phyloP scores from a whole-genome alignment of 2,888 invertebrate species.

The Cepaea hortensis region DNA sequence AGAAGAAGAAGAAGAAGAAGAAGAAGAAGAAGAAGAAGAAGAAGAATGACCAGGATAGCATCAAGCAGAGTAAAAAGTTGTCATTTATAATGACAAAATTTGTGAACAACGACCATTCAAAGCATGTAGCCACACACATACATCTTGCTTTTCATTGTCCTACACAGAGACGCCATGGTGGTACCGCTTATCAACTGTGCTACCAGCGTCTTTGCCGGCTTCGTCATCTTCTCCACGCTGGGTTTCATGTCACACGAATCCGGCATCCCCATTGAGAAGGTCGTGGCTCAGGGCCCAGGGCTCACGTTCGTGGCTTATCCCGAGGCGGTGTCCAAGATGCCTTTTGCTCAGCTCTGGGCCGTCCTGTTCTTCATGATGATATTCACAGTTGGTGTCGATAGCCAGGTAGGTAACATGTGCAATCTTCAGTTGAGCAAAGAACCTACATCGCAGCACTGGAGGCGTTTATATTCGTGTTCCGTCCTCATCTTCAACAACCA shows the following conservation, averaged over 20 bases:
- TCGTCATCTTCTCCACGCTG: constrained; percentile 73
- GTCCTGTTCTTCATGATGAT: constrained; percentile 75
- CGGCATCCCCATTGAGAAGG: constrained; percentile 68
- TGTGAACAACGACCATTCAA: too few species aligned
- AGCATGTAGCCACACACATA: too few species aligned
- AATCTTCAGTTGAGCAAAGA: too few species aligned
- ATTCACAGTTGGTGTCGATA: constrained; percentile 74
- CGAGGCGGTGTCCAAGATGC: constrained; percentile 73
- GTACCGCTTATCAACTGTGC: constrained; percentile 70
- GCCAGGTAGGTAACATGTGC: constrained; percentile 65
- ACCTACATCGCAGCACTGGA: too few species aligned
- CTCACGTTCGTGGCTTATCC: constrained; percentile 75
- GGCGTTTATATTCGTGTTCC: too few species aligned
- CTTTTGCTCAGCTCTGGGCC: constrained; percentile 73
- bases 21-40: background rate
- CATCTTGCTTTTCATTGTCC: too few species aligned
- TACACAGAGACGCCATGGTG: constrained; percentile 69
- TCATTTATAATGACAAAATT: too few species aligned
- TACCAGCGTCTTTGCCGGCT: constrained; percentile 72
- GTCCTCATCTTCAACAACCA: too few species aligned
- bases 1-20: background rate
- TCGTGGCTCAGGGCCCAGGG: constrained; percentile 75
- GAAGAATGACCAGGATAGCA: background rate
- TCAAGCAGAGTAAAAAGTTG: too few species aligned
- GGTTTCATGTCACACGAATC: constrained; percentile 80